phyloP scores from a whole-genome alignment of 2,113 vertebrate species.

The Sapajus apella region DNA sequence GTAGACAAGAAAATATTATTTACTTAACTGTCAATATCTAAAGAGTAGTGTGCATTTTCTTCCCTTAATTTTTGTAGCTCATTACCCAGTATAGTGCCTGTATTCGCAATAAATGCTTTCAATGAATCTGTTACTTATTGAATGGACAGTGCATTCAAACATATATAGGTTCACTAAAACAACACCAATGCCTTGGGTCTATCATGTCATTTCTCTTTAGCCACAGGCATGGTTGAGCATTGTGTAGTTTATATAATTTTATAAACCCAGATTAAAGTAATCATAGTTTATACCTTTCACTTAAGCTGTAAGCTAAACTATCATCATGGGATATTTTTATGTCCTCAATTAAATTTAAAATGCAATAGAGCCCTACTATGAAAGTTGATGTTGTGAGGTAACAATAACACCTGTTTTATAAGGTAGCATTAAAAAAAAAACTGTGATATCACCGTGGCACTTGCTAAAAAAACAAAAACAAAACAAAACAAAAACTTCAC shows the following conservation, averaged over 20 bases:
- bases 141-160: neutral
- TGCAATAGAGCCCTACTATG: neutral
- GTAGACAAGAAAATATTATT: neutral
- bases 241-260: neutral
- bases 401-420: neutral
- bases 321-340: neutral
- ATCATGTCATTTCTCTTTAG: neutral
- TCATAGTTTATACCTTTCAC: neutral
- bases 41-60: neutral
- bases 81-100: neutral
- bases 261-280: slow-evolving; percentile 22
- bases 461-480: no score
- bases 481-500: no score
- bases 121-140: neutral
- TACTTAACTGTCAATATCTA: neutral
- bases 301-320: neutral
- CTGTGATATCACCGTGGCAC: neutral
- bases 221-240: neutral
- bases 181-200: neutral
- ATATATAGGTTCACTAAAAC: neutral
- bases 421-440: neutral
- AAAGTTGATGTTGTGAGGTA: neutral
- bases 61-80: neutral
- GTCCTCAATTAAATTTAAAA: neutral
- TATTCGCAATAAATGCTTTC: neutral